Percentiles rank a stretch among this genome's conserved stretches.
These are phyloP conservation scores for Mormyrops boulengeri DNA, from an alignment of 2,797 vertebrate genomes.

Conservation along the genomic window DNA sequence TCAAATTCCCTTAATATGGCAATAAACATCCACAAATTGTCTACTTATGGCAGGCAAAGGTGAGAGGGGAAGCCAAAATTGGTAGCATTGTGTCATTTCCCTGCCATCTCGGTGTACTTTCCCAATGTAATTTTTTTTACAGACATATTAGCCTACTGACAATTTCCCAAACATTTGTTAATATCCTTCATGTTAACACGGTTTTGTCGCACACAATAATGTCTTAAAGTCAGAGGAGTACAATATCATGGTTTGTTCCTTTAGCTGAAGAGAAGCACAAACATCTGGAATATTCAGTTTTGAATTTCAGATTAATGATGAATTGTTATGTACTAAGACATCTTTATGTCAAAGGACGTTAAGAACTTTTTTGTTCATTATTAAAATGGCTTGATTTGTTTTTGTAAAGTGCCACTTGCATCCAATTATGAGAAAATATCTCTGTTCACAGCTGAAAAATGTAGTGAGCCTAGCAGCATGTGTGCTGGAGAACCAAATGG, in stretches of 20 bases:
- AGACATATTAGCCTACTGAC: conserved; percentile 53
- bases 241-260: conserved; percentile 47
- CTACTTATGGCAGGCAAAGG: conserved; percentile 37
- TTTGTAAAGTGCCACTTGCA: neutral
- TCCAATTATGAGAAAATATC: conserved; percentile 16
- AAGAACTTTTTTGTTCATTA: neutral
- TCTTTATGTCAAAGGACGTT: neutral
- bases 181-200: neutral
- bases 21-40: conserved; percentile 44
- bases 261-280: conserved; percentile 27
- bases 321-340: conserved; percentile 5
- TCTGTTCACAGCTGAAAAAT: neutral
- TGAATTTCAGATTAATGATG: conserved; percentile 44
- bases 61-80: conserved; percentile 30
- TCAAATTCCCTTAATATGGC: conserved; percentile 35
- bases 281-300: neutral
- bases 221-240: neutral
- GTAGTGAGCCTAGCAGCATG: neutral
- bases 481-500: conserved; percentile 3
- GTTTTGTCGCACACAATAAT: neutral
- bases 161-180: conserved; percentile 32
- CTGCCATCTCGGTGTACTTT: conserved; percentile 52
- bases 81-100: conserved; percentile 59
- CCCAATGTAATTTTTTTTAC: conserved; percentile 53
- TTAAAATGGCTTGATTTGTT: neutral